Conservation (phyloP, 2,888 invertebrate species). For the Cotesia congregata region DNA sequence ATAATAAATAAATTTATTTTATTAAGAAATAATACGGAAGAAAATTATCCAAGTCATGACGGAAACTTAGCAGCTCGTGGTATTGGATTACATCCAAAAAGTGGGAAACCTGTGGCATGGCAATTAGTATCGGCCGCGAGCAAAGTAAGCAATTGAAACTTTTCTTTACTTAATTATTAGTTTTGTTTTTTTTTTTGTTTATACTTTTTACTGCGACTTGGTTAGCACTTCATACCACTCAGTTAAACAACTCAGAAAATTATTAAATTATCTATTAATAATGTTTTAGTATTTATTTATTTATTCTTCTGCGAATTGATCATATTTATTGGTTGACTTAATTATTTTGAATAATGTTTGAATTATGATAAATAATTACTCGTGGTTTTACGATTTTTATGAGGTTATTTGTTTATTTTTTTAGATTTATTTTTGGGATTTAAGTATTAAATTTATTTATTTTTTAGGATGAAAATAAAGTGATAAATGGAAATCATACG, state of each 20-base stretch:
- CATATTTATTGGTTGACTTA: not conserved
- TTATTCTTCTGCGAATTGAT: not conserved
- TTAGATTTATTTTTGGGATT: not conserved
- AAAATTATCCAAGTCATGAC: constrained; percentile 45
- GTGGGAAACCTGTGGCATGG: constrained; percentile 56
- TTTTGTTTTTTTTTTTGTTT: constrained; percentile 38
- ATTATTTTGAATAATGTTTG: not conserved
- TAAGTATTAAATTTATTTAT: not conserved
- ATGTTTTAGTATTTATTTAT: not conserved
- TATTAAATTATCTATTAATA: not conserved
- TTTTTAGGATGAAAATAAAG: not conserved
- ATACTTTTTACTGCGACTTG: constrained; percentile 26
- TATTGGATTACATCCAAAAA: constrained; percentile 52
- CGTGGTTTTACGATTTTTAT: not conserved
- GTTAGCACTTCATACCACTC: constrained; percentile 19
- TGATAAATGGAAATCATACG: not conserved
- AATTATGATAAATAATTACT: not conserved
- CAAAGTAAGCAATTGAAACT: constrained; percentile 49
- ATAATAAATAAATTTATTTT: constrained; percentile 1
- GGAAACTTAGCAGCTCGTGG: constrained; percentile 57
- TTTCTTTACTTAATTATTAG: not conserved
- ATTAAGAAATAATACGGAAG: constrained; percentile 49
- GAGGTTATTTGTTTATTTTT: not conserved
- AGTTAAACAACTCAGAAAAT: not conserved
- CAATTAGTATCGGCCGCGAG: constrained; percentile 53